Evolutionary conservation across 2,113 vertebrate species (phyloP), one percentile per base, ranked within the genome.

Genomic region (Leptocoma aspasia): DNA sequence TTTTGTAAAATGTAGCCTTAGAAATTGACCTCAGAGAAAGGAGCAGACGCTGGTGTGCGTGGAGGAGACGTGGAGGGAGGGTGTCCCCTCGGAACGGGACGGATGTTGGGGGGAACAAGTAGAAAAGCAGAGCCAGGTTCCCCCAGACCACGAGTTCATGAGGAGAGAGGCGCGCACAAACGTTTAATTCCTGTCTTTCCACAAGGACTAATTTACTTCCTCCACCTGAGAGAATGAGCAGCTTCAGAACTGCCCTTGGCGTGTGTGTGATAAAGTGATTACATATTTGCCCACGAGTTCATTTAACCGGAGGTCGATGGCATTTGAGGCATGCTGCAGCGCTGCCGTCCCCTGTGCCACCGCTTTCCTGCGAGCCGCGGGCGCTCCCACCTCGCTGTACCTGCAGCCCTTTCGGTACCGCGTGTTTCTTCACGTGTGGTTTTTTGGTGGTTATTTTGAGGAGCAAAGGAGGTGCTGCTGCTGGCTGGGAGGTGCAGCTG

Each of bases 231-330:
- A 76, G 77, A 83, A 85, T 3, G 81, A 92, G 24, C 75, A 64
- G 71, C 64, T 80, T 78, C 61, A 85, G 88, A 70, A 76, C 70
- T 81, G 94, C 57, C 96, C 90, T 96, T 94, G 90, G 56, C 4
- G 4, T 10, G 5, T 42, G 63, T 83, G 85, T 81, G 90, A 82
- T 90, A 78, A 82, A 82, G 86, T 17, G 85, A 70, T 89, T 83
- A 31, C 47, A 17, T 76, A 35, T 86, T 89, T 86, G 82, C 77
- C 42, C 81, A 60, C 41, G 42, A 91, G 96, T 95, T 96, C 92
- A 22, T 94, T 93, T 82, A 78, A 64, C 83, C 1, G 2, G 53
- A 75, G 92, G 82, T 97, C 78, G 80, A 10, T 79, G 83, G 63
- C 94, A 85, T 92, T 31, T 42, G 85, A 79, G 63, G 79, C 73